Evolutionary conservation across 2,113 vertebrate genomes (phyloP), one percentile per base, ranked within the genome.

Genomic region (Oncorhynchus masou): DNA sequence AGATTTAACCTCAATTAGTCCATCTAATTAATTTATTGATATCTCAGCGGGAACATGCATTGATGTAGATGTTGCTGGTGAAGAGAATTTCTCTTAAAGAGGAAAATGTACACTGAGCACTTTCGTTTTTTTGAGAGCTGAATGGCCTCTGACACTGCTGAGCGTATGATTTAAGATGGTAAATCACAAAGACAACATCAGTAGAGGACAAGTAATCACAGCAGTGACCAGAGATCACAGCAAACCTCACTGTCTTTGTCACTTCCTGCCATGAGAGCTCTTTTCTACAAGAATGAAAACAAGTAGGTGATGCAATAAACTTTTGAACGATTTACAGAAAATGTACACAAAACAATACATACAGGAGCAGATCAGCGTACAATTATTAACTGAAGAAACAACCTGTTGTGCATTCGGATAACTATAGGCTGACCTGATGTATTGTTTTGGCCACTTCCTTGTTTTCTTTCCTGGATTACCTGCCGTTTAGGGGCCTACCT

Each of bases 21-120:
- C 31, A 8, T 39, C 29, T 76, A 19, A 74, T 74, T 82, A 25
- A 20, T 48, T 78, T 81, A 85, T 85, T 72, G 76, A 81, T 73
- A 78, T 79, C 80, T 83, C 54, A 67, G 74, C 57, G 51, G 57
- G n/a, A n/a, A 64, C 68, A 57, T 67, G 62, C 79, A 78, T 77
- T 71, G 72, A 84, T 71, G 70, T 64, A 68, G 77, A 76, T 72
- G 59, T 67, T 79, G 68, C 79, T 64, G 27, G 68, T 59, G 45
- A 49, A 68, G 39, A 39, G 19, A n/a, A 70, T 27, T 79, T 62
- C 34, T 27, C 66, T 49, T 67, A 54, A 60, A 60, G 24, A 49
- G 57, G 39, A 48, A 77, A 70, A 29, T 78, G 70, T 60, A 7
- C 74, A 68, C 60, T 72, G 71, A 75, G 62, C 64, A 72, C 71